These are phyloP conservation scores for Bombus confusus DNA, from an alignment of 1,140 invertebrate species.

Conservation along the genomic window DNA sequence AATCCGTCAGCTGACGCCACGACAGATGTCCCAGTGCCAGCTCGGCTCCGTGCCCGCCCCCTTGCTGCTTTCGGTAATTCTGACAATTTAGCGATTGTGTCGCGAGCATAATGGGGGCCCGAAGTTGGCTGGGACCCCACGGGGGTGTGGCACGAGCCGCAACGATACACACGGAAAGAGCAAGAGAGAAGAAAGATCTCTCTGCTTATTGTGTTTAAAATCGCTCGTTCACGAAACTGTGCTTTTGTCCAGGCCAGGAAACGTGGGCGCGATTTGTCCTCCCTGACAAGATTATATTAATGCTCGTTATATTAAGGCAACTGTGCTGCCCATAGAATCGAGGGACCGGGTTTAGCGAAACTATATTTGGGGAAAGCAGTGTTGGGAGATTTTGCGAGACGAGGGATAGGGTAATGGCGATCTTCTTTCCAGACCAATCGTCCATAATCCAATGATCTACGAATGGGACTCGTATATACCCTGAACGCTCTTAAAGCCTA, in stretches of 20 bases:
- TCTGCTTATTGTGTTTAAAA: slow-evolving; percentile 39
- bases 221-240: slow-evolving; percentile 36
- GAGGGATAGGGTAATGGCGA: background rate
- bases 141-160: slow-evolving; percentile 45
- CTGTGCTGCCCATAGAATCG: slow-evolving; percentile 1
- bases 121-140: slow-evolving; percentile 11
- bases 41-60: background rate
- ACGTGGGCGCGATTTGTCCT: slow-evolving; percentile 25
- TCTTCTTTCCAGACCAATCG: background rate
- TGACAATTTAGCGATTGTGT: slow-evolving; percentile 72
- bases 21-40: slow-evolving; percentile 50
- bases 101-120: slow-evolving; percentile 56
- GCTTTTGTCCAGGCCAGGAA: slow-evolving; percentile 19
- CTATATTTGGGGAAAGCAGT: background rate
- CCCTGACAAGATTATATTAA: slow-evolving; percentile 50
- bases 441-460: background rate
- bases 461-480: background rate
- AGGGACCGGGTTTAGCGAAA: background rate
- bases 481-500: background rate
- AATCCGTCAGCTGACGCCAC: slow-evolving; percentile 64
- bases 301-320: slow-evolving; percentile 30
- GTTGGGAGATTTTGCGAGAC: no score
- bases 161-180: background rate
- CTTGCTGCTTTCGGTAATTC: slow-evolving; percentile 62
- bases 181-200: background rate